Evolutionary conservation across 2,113 vertebrate genomes (phyloP), one percentile per base, ranked within the genome.

Genomic region (Poeciliopsis turrubarensis): DNA sequence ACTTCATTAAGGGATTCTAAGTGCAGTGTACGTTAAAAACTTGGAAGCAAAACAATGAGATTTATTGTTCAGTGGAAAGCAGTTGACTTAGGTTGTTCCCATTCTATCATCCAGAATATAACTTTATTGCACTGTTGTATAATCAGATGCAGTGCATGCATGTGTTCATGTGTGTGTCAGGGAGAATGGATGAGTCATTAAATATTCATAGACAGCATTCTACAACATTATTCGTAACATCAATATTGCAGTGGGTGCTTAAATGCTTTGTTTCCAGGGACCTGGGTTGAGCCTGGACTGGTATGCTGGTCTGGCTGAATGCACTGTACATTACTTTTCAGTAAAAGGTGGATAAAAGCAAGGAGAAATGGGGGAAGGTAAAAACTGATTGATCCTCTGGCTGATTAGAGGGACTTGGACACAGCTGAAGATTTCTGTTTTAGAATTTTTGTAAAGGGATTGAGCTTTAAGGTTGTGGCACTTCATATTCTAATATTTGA

Each of bases 151-250:
- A 39, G 60, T 39, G 47, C 65, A 17, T 73, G 70, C 69, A 67
- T 10, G 65, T 25, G 39, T 29, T 19, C 60, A 26, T 73, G 65
- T 14, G 60, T 30, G 39, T 27, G 86, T 86, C 62, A 71, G 73
- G 27, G 73, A 80, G 72, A 76, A 82, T 79, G 82, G 86, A 90
- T 70, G 70, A 82, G 73, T 73, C 92, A 95, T 97, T 87, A 96
- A 97, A 96, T 95, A 97, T 96, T 96, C 92, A 97, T 95, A 41
- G 71, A 66, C 89, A 60, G 89, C 89, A 81, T 95, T 95, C 92
- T 79, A 77, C 85, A 78, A 89, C 94, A 88, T 96, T 94, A 94
- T 94, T 94, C 90, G 67, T 13, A 27, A 91, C 95, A 96, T 97
- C 92, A 96, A 96, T 97, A 95, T 95, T 97, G 92, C 91, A 96